Percentiles rank a stretch among this genome's conserved stretches.
These are phyloP conservation scores for Lasioglossum oenotherae DNA, from an alignment of 2,888 invertebrate genomes.

Conservation along the genomic window DNA sequence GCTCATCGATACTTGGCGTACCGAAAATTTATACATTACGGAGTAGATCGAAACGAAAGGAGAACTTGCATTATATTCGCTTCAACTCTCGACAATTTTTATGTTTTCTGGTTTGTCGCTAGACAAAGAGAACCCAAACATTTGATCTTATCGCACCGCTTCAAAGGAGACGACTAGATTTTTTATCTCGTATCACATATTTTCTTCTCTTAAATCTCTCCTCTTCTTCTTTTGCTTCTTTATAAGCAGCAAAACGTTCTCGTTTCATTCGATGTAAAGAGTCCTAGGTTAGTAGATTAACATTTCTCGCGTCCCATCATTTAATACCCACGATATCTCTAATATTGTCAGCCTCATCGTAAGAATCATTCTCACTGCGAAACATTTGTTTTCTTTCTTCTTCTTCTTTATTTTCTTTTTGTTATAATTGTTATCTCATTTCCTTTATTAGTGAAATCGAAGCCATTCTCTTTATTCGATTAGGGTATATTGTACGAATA, in stretches of 20 bases:
- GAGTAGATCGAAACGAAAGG: not conserved
- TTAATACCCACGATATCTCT: conserved; percentile 26
- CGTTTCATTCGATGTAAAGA: not conserved
- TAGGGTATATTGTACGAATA: conserved; percentile 8
- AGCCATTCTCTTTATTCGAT: conserved; percentile 8
- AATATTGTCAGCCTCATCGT: conserved; percentile 29
- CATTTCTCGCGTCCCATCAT: not conserved
- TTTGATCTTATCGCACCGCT: conserved; percentile 16
- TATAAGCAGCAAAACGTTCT: conserved; percentile 4
- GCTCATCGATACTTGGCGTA: not conserved
- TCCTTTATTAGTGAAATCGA: conserved; percentile 13
- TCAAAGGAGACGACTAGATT: conserved; percentile 17
- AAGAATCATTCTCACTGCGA: not conserved
- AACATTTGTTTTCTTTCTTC: not conserved
- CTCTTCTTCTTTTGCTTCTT: not conserved
- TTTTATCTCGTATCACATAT: conserved; percentile 1
- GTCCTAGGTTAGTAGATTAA: not conserved
- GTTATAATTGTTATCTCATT: conserved; percentile 5
- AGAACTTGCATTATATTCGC: not conserved
- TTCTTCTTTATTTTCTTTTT: not conserved
- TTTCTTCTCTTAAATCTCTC: not conserved
- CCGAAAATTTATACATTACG: conserved; percentile 15
- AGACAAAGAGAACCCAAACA: not conserved
- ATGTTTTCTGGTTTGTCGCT: conserved; percentile 20
- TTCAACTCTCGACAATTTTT: not conserved